Conservation (phyloP, 2,888 invertebrate genomes). For the Acronicta aceris region DNA sequence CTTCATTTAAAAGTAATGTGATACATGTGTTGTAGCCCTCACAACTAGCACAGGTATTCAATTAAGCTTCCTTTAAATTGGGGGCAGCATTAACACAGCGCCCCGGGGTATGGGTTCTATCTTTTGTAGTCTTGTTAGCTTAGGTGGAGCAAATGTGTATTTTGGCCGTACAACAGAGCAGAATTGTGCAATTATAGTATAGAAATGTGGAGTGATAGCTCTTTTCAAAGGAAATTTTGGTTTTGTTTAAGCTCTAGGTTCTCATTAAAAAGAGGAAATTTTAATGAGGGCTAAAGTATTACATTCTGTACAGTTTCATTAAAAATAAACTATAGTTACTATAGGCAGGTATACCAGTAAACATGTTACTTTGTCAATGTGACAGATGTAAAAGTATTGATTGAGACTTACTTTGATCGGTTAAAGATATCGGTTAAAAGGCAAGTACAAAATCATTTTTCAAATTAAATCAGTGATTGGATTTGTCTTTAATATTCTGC, state of each 20-base stretch:
- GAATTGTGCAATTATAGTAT: conserved; percentile 33
- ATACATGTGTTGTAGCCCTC: conserved; percentile 35
- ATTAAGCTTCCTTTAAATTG: conserved; percentile 63
- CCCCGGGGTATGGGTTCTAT: conserved; percentile 43
- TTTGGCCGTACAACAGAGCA: conserved; percentile 34
- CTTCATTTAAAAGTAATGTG: conserved; percentile 37
- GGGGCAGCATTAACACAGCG: conserved; percentile 53
- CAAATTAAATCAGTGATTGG: no score
- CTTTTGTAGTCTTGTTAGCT: conserved; percentile 60
- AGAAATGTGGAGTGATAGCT: conserved; percentile 30
- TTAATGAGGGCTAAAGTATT: conserved; percentile 13
- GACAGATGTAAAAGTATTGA: no score
- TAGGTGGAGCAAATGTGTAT: conserved; percentile 54
- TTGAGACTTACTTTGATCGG: no score
- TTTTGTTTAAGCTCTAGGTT: conserved; percentile 11
- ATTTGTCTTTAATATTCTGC: neutral
- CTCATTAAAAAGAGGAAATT: conserved; percentile 15
- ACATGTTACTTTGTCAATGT: neutral
- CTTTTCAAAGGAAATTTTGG: conserved; percentile 31
- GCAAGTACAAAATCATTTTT: no score
- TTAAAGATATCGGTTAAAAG: no score
- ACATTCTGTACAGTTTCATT: neutral
- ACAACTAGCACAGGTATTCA: conserved; percentile 59
- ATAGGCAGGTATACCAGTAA: no score
- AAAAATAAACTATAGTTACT: no score